Percentiles rank a stretch among this genome's conserved stretches.
Evolutionary conservation across 92 coral and sea anemone genomes (phyloP).

Genomic region (Palythoa heliodiscus): DNA sequence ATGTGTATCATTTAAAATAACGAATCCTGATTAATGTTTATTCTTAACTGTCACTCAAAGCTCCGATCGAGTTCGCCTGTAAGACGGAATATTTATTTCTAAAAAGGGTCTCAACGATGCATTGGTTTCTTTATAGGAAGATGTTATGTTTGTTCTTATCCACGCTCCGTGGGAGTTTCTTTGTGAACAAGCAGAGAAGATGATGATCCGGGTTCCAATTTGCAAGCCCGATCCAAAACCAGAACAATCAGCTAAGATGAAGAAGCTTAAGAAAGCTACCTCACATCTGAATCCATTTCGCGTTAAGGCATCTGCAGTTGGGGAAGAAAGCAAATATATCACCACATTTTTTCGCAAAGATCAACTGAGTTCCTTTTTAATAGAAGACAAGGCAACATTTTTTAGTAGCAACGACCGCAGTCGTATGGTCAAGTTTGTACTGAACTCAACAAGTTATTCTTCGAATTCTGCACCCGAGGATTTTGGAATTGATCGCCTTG

Average conservation of each 20-base stretch:
- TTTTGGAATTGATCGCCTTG: conserved; percentile 57
- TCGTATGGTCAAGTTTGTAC: conserved; percentile 60
- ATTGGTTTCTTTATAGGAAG: conserved; percentile 30
- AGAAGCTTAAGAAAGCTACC: conserved; percentile 14
- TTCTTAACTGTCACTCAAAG: no score
- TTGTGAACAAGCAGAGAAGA: conserved; percentile 56
- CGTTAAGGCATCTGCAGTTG: conserved; percentile 39
- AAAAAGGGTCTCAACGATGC: neutral
- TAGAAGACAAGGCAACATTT: conserved; percentile 64
- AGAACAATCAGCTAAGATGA: conserved; percentile 46
- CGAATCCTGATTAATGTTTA: no score
- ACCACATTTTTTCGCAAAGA: conserved; percentile 72
- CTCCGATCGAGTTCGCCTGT: no score
- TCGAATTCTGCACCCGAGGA: conserved; percentile 30
- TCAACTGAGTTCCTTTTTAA: conserved; percentile 48
- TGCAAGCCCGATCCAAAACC: conserved; percentile 45
- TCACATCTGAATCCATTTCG: conserved; percentile 64
- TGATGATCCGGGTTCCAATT: conserved; percentile 67
- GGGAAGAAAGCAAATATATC: conserved; percentile 57
- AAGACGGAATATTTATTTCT: no score
- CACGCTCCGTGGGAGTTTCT: conserved; percentile 64
- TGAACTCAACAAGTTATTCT: conserved; percentile 50
- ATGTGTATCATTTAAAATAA: no score
- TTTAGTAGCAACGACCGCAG: conserved; percentile 59
- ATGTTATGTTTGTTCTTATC: conserved; percentile 41